Base-by-base conservation (phyloP, 2,888 invertebrate species). In the Caenorhabditis sulstoni region DNA sequence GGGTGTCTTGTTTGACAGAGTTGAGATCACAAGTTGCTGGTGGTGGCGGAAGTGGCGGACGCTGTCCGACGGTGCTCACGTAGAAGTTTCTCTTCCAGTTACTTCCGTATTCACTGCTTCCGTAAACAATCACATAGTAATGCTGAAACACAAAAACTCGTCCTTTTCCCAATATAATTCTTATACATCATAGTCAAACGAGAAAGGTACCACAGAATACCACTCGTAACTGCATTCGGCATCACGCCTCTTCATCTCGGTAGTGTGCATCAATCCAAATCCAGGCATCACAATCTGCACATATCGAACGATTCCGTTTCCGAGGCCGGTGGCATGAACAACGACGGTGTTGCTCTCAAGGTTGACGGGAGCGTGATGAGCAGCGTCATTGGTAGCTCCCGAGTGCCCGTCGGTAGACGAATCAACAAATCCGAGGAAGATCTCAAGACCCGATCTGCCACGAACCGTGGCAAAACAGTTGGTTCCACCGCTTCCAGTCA, bases 371-470 rank as follows among this genome's bases (percentile, higher is more conserved):
- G 82, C 80, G 45, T 77, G 80, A 65, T 85, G 82, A 16, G 85
- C 85, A 22, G 81, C 74, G 62, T 87, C 87, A 11, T 73, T 81
- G 7, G 82, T 87, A 22, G 81, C 81, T 23, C 87, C 87, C 11
- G 71, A 62, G 53, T 78, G 73, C 2, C 70, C 61, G 52, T 87
- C 87, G 23, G 76, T 44, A 39, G 66, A 22, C 14, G 74, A 53
- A 3, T 67, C 68, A 29, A 84, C 84, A 57, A 78, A 84, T 22
- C 79, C 84, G 20, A 81, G 73, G 70, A 64, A 84, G 20, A 84
- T 50, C 55, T 86, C 83, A 49, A 87, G 81, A 22, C 41, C 66
- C 3, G 87, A 85, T 67, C 82, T 59, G 41, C 81, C 81, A 9
- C 85, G 79, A 18, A 87, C 77, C 20, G 82, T 81, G 12, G 85